Evolutionary conservation across 2,797 vertebrate species (phyloP), one percentile per base, ranked within the genome.

Genomic region (Dryobates pubescens): DNA sequence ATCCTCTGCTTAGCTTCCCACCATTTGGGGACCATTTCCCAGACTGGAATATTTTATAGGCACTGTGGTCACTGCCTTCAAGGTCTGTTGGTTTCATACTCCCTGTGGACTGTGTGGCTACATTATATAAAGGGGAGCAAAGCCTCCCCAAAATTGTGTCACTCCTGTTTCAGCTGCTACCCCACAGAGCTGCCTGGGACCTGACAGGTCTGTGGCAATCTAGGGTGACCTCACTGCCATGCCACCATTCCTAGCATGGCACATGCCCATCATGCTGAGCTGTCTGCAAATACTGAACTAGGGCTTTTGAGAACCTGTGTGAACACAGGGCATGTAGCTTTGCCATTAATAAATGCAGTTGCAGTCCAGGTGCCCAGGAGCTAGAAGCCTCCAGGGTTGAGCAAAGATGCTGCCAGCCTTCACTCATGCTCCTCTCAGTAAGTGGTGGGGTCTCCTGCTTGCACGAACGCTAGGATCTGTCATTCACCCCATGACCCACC

Each of bases 31-130:
- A 62, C 36, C 3, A 0, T n/a, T 54, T 68, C 62, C 36, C 62
- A 56, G 22, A 4, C 32, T 20, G 17, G 29, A 51, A 4, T 13
- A 38, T 51, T 72, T 51, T 27, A 38, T 29, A 59, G 20, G 29
- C 2, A 3, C 49, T 45, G 4, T 18, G 11, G 24, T 36, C 43
- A 41, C 22, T 3, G 1, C 6, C 30, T 14, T 9, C 3, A 0
- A 74, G 8, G 6, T 47, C 72, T 82, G 30, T 56, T 64, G 54
- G 57, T 20, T 57, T 69, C 47, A 64, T 34, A 18, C 14, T 14
- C 5, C 1, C 17, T n/a, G 3, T 13, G 10, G 47, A 53, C 34
- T 47, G n/a, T 4, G 13, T 9, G 29, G 34, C 32, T 45, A 13
- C 7, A 49, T 45, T 51, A 59, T 20, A 13, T 0, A 38, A 13